Evolutionary conservation across 2,113 vertebrate genomes (phyloP).

Genomic region (human (Homo sapiens)): DNA sequence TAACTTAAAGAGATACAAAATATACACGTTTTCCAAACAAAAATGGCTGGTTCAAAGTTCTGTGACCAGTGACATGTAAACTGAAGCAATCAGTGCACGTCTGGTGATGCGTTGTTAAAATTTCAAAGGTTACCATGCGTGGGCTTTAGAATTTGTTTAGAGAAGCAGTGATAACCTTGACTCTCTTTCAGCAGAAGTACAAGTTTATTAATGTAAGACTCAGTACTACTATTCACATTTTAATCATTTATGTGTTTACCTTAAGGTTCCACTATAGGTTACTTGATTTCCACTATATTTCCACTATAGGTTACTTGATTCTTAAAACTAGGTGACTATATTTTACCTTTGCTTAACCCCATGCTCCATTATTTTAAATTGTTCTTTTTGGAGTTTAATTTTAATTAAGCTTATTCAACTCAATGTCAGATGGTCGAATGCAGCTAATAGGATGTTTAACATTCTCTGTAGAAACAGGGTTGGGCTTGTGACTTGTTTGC

Average conservation of each 20-base stretch:
- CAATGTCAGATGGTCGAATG: background rate
- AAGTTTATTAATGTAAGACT: slow-evolving; percentile 31
- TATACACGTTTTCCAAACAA: slow-evolving; percentile 67
- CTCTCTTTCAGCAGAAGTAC: slow-evolving; percentile 2
- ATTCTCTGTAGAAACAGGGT: background rate
- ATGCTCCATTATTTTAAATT: background rate
- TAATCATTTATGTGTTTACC: slow-evolving; percentile 27
- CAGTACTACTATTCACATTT: background rate
- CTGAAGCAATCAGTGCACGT: slow-evolving; percentile 65
- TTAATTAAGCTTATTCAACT: background rate
- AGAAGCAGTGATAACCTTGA: slow-evolving; percentile 60
- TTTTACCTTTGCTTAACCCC: background rate
- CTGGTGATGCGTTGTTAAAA: slow-evolving; percentile 54
- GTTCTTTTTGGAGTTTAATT: background rate
- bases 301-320: slow-evolving; percentile 9
- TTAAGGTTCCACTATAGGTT: background rate
- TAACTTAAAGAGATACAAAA: slow-evolving; percentile 72
- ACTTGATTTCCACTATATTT: background rate
- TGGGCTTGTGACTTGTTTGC: background rate
- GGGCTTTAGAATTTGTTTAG: slow-evolving; percentile 66
- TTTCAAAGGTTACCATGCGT: slow-evolving; percentile 69
- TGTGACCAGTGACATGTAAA: slow-evolving; percentile 57
- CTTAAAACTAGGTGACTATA: background rate
- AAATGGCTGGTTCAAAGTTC: slow-evolving; percentile 77
- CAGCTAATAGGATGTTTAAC: background rate